Conservation (phyloP, 2,113 vertebrate genomes). For the Dasyprocta punctata region DNA sequence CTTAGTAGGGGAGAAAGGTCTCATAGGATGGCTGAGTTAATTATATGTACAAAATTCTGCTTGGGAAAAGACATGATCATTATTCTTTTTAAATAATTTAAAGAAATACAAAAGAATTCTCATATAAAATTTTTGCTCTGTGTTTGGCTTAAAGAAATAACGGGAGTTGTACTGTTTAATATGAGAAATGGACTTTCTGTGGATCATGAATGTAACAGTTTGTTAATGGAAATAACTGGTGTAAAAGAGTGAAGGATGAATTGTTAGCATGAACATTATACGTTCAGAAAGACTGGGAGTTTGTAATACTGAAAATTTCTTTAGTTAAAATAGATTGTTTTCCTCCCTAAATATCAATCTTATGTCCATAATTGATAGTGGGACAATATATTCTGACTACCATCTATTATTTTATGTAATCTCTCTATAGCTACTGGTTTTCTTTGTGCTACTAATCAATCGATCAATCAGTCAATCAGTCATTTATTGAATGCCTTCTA, state of each 20-base stretch:
- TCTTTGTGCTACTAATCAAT: conserved; percentile 37
- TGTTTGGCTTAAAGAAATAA: conserved; percentile 19
- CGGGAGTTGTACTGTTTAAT: not conserved
- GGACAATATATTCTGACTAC: conserved; percentile 40
- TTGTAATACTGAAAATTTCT: conserved; percentile 45
- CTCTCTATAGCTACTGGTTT: conserved; percentile 55
- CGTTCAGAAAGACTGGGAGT: not conserved
- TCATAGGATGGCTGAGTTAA: conserved; percentile 18
- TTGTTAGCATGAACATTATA: not conserved
- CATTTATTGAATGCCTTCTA: not conserved
- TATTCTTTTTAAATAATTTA: not conserved
- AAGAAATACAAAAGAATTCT: not conserved
- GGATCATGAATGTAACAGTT: not conserved
- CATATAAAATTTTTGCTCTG: not conserved
- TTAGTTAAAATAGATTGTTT: conserved; percentile 45
- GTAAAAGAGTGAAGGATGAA: not conserved
- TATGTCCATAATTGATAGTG: conserved; percentile 56
- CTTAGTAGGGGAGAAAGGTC: not conserved
- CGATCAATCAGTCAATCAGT: conserved; percentile 25
- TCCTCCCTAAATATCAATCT: not conserved
- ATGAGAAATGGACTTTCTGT: not conserved
- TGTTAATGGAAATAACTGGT: not conserved
- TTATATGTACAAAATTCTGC: conserved; percentile 28
- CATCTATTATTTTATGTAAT: conserved; percentile 33
- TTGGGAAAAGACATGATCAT: not conserved